phyloP scores from a whole-genome alignment of 2,797 vertebrate genomes.

The Halcyon smyrnensis region DNA sequence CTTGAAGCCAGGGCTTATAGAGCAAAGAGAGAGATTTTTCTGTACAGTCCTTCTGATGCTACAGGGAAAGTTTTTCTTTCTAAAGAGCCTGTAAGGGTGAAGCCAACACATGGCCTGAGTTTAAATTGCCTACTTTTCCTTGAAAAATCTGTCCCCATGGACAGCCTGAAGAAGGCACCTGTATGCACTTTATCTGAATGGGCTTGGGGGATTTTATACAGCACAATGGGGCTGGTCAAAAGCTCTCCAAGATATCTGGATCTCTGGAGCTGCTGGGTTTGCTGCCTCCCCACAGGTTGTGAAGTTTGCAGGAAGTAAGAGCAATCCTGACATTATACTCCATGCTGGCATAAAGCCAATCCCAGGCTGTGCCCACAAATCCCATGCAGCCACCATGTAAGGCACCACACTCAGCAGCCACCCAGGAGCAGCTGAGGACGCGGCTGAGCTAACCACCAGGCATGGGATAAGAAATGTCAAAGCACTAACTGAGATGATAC shows the following conservation, averaged over 20 bases:
- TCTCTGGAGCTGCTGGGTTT: neutral
- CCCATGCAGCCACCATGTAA: rapidly evolving
- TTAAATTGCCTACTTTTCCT: neutral
- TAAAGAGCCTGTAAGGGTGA: neutral
- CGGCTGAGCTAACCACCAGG: neutral
- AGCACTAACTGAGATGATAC: neutral
- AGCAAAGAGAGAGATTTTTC: neutral
- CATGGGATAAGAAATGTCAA: neutral
- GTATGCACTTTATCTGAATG: neutral
- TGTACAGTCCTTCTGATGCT: neutral
- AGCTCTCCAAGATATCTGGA: neutral
- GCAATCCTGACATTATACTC: neutral
- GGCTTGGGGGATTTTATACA: neutral
- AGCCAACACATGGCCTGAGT: neutral
- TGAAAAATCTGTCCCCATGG: neutral
- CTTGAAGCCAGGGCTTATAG: neutral
- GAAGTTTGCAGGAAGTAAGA: neutral
- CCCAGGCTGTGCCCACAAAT: neutral
- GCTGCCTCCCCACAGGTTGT: neutral
- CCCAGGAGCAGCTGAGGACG: neutral
- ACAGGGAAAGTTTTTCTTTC: neutral
- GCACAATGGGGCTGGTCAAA: neutral
- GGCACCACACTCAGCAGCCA: neutral
- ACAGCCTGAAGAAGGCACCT: neutral
- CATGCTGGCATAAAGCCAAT: neutral